Base-by-base conservation (phyloP, 2,113 vertebrate species). In the Phaethornis superciliosus region DNA sequence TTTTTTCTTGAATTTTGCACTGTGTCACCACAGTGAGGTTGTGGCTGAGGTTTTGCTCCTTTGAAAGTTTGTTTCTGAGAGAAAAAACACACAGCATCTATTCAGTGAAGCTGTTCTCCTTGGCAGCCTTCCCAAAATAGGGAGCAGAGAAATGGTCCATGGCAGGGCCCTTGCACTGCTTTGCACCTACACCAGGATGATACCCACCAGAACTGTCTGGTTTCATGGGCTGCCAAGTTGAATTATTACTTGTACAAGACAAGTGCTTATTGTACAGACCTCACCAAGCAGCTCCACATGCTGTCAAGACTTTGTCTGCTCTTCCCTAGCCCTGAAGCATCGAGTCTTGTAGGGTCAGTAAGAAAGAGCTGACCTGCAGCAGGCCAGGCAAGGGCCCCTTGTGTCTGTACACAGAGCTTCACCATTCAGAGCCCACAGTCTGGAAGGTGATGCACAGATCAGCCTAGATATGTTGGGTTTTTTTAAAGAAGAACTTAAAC, bases 271-370 rank as follows among this genome's bases (percentile, higher is more conserved):
- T 88, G 56, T 90, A 54, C 67, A 85, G 85, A 91, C 76, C 76
- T 82, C 79, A 90, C 89, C 68, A 93, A 88, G 62, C 37, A 93
- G 68, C 64, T 94, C 46, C 37, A 70, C 42, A 55, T 63, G 55
- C 79, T 91, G 49, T 20, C 13, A 3, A 77, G 74, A 69, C 75
- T 88, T 94, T 83, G 28, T 75, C 83, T 70, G 67, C 47, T 83
- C 55, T 70, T 60, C 15, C 9, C 42, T 94, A 42, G 85, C 70
- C 63, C 46, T 63, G 72, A 74, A 80, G 71, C 79, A 89, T 62
- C 37, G n/a, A 69, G 24, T 63, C 71, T 67, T 3, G 0, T 18
- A 85, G 71, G 70, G 79, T 65, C 76, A 76, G 55, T 19, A 74
- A 69, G 67, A 80, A 69, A 46, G 80, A 85, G 23, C 55, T 77